These are phyloP conservation scores for Zaprionus vittiger DNA, from an alignment of 1,140 invertebrate species.

Conservation along the genomic window DNA sequence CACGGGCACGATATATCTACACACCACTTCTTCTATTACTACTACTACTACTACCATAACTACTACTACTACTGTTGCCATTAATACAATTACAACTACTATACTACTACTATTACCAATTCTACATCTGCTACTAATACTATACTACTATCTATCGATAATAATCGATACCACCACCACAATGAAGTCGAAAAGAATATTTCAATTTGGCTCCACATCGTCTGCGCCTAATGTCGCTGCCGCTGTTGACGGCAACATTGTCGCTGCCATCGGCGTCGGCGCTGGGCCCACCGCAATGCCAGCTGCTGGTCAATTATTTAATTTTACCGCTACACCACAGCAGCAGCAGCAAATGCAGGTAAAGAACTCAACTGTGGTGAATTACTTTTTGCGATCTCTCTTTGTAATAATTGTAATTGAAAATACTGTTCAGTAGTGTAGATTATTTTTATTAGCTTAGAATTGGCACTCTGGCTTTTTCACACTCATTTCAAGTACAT, in stretches of 20 bases:
- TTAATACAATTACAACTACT: conserved; percentile 5
- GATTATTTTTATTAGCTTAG: not conserved
- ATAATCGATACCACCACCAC: not conserved
- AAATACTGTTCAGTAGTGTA: not conserved
- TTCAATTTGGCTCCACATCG: conserved; percentile 56
- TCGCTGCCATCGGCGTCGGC: conserved; percentile 9
- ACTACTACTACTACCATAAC: not conserved
- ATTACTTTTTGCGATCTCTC: not conserved
- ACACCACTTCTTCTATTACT: not conserved
- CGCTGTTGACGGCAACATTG: not conserved
- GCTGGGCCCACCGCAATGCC: conserved; percentile 9
- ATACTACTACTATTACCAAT: no score
- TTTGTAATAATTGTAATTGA: not conserved
- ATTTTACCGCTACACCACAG: conserved; percentile 41
- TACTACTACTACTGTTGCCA: not conserved
- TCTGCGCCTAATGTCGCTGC: conserved; percentile 6
- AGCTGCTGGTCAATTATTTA: conserved; percentile 44
- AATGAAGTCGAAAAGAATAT: conserved; percentile 43
- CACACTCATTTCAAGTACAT: conserved; percentile 1
- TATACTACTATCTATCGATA: not conserved
- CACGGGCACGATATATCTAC: conserved; percentile 23
- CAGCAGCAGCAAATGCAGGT: conserved; percentile 62
- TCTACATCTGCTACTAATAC: no score
- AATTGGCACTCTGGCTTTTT: conserved; percentile 2
- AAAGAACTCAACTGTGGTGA: conserved; percentile 37